Evolutionary conservation across 2,888 invertebrate species (phyloP).

Genomic region (Sinodicranocentrus sp.): DNA sequence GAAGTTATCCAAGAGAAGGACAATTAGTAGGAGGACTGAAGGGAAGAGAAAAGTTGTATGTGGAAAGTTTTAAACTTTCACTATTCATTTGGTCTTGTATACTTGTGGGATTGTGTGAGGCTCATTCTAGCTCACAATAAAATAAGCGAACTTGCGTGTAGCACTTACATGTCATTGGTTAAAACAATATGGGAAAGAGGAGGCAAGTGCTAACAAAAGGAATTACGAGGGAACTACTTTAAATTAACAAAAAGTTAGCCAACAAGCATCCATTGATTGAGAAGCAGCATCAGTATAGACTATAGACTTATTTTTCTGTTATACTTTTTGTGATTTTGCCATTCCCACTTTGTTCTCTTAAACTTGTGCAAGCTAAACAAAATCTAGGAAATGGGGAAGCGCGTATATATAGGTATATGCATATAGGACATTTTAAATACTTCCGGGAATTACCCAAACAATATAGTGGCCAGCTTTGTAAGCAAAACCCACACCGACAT

Average conservation of each 20-base stretch:
- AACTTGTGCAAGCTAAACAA: too few species aligned
- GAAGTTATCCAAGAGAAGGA: neutral
- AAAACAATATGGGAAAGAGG: neutral
- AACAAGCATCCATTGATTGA: constrained; percentile 21
- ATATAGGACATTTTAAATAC: constrained; percentile 21
- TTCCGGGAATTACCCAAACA: neutral
- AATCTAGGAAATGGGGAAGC: too few species aligned
- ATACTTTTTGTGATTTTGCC: too few species aligned
- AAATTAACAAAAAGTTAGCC: constrained; percentile 51
- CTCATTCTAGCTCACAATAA: constrained; percentile 22
- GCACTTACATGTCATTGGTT: constrained; percentile 6
- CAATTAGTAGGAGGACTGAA: constrained; percentile 9
- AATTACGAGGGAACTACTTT: constrained; percentile 45
- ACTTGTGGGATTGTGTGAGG: neutral
- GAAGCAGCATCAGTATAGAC: too few species aligned
- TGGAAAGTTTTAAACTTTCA: constrained; percentile 40
- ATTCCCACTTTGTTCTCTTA: too few species aligned
- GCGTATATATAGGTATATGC: neutral
- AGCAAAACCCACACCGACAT: constrained; percentile 35
- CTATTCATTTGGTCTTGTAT: constrained; percentile 31
- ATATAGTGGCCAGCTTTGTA: neutral
- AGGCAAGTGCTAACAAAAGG: constrained; percentile 34
- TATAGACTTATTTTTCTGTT: too few species aligned
- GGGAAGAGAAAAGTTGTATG: neutral
- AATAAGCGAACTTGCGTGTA: neutral